These are phyloP conservation scores for Amphibalanus amphitrite DNA, from an alignment of 1,140 invertebrate genomes.

Conservation along the genomic window DNA sequence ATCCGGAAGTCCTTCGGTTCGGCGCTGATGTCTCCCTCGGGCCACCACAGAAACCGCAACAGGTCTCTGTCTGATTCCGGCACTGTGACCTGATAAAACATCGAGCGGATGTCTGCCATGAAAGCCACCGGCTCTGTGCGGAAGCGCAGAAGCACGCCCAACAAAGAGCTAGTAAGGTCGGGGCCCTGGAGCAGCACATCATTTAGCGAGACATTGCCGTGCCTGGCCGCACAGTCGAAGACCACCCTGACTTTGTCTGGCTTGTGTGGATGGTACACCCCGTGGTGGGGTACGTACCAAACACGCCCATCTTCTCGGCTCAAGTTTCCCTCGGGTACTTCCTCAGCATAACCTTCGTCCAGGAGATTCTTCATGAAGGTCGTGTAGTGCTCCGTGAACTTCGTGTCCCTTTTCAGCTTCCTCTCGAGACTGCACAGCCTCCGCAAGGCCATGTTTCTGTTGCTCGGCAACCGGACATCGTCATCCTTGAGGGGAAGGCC, in stretches of 20 bases:
- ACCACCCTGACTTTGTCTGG: slow-evolving; percentile 20
- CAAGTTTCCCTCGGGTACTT: too few relatives aligned
- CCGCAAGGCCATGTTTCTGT: too few relatives aligned
- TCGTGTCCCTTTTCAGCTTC: too few relatives aligned
- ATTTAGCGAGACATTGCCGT: slow-evolving; percentile 18
- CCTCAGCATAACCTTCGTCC: too few relatives aligned
- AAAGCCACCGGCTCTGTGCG: slow-evolving; percentile 18
- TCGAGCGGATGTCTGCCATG: slow-evolving; percentile 19
- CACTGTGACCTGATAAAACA: slow-evolving; percentile 19
- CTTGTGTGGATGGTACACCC: slow-evolving; percentile 18
- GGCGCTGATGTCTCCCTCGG: background rate
- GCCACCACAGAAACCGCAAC: slow-evolving; percentile 3
- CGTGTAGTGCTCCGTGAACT: too few relatives aligned
- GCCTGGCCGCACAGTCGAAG: slow-evolving; percentile 19
- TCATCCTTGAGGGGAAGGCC: too few relatives aligned
- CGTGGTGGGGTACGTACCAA: slow-evolving; percentile 20
- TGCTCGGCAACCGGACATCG: too few relatives aligned
- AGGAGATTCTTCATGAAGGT: too few relatives aligned
- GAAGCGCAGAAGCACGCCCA: slow-evolving; percentile 21
- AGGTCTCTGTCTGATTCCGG: background rate
- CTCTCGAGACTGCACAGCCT: too few relatives aligned
- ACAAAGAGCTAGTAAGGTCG: slow-evolving; percentile 17
- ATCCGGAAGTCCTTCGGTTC: background rate
- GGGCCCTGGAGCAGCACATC: slow-evolving; percentile 19
- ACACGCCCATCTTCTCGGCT: too few relatives aligned